Evolutionary conservation across 2,113 vertebrate species (phyloP).

Genomic region (Indri indri): DNA sequence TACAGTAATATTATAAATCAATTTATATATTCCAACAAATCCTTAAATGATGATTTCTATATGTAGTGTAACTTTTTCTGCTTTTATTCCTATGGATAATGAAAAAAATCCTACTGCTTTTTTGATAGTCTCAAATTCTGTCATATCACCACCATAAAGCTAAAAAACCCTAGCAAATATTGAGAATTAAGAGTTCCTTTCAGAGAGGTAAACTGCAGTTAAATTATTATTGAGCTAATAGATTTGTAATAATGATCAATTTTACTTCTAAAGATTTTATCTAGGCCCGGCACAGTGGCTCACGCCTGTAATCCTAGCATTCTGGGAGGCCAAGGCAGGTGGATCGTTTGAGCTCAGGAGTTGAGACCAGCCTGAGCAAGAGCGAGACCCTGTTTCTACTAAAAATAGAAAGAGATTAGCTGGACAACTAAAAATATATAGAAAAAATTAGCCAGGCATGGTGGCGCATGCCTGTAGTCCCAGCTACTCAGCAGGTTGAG

Average conservation of each 20-base stretch:
- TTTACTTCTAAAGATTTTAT: background rate
- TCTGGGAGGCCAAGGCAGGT: too few relatives aligned
- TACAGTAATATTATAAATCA: conserved; percentile 1
- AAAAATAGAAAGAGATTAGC: too few relatives aligned
- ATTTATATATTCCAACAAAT: conserved; percentile 1
- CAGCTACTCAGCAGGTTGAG: too few relatives aligned
- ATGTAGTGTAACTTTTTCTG: background rate
- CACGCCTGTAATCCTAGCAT: too few relatives aligned
- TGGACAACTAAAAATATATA: too few relatives aligned
- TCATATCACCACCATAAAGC: background rate
- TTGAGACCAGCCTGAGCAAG: too few relatives aligned
- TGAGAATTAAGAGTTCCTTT: background rate
- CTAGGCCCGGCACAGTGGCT: too few relatives aligned
- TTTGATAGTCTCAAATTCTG: conserved; percentile 21
- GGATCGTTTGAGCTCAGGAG: too few relatives aligned
- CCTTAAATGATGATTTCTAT: conserved; percentile 33
- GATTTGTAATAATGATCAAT: conserved; percentile 22
- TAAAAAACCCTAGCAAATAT: conserved; percentile 19
- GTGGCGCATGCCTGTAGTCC: too few relatives aligned
- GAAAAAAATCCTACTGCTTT: background rate
- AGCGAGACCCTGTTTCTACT: too few relatives aligned
- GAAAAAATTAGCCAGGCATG: too few relatives aligned
- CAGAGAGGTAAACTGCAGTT: background rate
- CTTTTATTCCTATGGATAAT: background rate
- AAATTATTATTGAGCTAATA: background rate